These are phyloP conservation scores for Horisme vitalbata DNA, from an alignment of 2,888 invertebrate genomes.

Conservation along the genomic window DNA sequence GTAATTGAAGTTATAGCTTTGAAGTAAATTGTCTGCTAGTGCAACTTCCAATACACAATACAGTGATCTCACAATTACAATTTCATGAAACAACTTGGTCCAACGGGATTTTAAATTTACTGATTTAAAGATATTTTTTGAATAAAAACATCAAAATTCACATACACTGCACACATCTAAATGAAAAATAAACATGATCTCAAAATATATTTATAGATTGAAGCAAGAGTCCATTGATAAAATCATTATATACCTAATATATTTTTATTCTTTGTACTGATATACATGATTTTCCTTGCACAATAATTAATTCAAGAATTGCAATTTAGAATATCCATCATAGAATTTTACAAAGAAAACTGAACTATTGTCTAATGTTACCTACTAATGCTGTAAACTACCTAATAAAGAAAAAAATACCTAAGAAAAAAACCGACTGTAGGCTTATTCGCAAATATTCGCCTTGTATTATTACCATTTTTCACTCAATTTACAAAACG, in stretches of 20 bases:
- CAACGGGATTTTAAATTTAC: slow-evolving; percentile 43
- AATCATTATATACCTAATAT: slow-evolving; percentile 42
- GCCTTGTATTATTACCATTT: too few species aligned
- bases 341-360: slow-evolving; percentile 43
- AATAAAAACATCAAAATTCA: slow-evolving; percentile 22
- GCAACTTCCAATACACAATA: slow-evolving; percentile 34
- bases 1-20: not conserved
- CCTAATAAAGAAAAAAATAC: too few species aligned
- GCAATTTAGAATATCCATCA: too few species aligned
- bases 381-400: too few species aligned
- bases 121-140: slow-evolving; percentile 40
- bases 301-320: too few species aligned
- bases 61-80: slow-evolving; percentile 46
- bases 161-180: slow-evolving; percentile 40
- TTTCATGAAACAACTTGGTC: slow-evolving; percentile 56
- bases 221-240: slow-evolving; percentile 60
- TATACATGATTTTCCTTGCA: slow-evolving; percentile 76
- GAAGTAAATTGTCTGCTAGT: not conserved
- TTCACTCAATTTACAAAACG: slow-evolving; percentile 1
- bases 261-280: slow-evolving; percentile 76
- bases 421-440: too few species aligned
- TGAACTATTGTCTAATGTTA: slow-evolving; percentile 57
- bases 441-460: slow-evolving; percentile 34
- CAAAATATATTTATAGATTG: slow-evolving; percentile 67
- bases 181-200: slow-evolving; percentile 60